Evolutionary conservation across 2,113 vertebrate species (phyloP).

Genomic region (Ptilorrhoa leucosticta): DNA sequence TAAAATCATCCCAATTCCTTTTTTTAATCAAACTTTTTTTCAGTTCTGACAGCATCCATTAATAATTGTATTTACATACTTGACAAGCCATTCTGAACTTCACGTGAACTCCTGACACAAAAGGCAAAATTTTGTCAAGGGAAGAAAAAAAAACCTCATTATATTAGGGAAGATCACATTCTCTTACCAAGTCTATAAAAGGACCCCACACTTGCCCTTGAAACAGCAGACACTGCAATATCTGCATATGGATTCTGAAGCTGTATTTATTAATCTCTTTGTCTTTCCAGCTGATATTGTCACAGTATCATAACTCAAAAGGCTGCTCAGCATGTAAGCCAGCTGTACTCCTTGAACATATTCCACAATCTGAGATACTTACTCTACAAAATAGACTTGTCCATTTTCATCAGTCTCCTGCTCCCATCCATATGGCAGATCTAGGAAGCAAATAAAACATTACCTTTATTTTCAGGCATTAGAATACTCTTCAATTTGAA

Average conservation of each 20-base stretch:
- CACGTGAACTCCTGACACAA: background rate
- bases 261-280: background rate
- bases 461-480: background rate
- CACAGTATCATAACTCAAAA: background rate
- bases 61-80: background rate
- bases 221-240: background rate
- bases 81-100: background rate
- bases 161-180: background rate
- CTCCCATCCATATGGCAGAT: conserved; percentile 96
- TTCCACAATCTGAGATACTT: conserved; percentile 66
- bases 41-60: background rate
- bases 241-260: background rate
- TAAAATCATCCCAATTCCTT: background rate
- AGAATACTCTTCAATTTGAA: background rate
- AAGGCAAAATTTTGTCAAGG: background rate
- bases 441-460: conserved; percentile 67
- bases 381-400: conserved; percentile 94
- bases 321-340: background rate
- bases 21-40: background rate
- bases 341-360: background rate
- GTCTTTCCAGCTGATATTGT: background rate
- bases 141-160: background rate
- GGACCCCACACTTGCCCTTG: background rate
- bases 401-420: conserved; percentile 93
- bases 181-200: background rate